Evolutionary conservation across 2,888 invertebrate species (phyloP).

Genomic region (Tineola bisselliella): DNA sequence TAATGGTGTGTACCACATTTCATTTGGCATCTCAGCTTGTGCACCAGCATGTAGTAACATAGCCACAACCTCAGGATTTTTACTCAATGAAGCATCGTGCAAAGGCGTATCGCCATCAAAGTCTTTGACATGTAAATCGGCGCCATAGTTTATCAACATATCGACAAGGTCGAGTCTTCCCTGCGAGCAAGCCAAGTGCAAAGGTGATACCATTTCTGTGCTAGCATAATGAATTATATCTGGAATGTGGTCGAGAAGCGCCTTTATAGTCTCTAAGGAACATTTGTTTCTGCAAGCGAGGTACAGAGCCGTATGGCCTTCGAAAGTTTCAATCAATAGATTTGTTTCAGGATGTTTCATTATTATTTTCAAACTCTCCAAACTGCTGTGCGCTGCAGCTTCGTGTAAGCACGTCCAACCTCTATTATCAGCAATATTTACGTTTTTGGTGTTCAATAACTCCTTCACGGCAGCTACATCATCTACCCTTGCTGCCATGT

Average conservation of each 20-base stretch:
- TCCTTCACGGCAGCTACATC: slow-evolving; percentile 37
- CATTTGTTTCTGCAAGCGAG: slow-evolving; percentile 45
- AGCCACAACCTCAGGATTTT: slow-evolving; percentile 35
- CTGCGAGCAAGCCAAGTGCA: slow-evolving; percentile 48
- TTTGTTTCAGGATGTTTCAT: slow-evolving; percentile 40
- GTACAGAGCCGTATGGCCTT: slow-evolving; percentile 59
- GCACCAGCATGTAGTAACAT: slow-evolving; percentile 51
- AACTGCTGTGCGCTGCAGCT: slow-evolving; percentile 53
- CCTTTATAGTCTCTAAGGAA: slow-evolving; percentile 40
- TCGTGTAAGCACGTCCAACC: slow-evolving; percentile 66
- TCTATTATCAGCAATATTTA: slow-evolving; percentile 58
- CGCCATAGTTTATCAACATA: slow-evolving; percentile 46
- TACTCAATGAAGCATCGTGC: slow-evolving; percentile 48
- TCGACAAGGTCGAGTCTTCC: slow-evolving; percentile 47
- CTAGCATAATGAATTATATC: slow-evolving; percentile 54
- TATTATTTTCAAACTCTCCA: slow-evolving; percentile 42
- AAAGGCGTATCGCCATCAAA: slow-evolving; percentile 61
- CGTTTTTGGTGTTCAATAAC: slow-evolving; percentile 49
- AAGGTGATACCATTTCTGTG: slow-evolving; percentile 54
- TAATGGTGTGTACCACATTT: slow-evolving; percentile 44
- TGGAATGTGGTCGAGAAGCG: slow-evolving; percentile 38
- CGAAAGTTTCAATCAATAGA: slow-evolving; percentile 48
- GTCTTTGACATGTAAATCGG: slow-evolving; percentile 50
- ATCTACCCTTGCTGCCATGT: slow-evolving; percentile 52
- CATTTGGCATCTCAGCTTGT: slow-evolving; percentile 44